Percentiles rank a stretch among this genome's conserved stretches.
These are phyloP conservation scores for Tetanocera ferruginea DNA, from an alignment of 2,888 invertebrate species.

Conservation along the genomic window DNA sequence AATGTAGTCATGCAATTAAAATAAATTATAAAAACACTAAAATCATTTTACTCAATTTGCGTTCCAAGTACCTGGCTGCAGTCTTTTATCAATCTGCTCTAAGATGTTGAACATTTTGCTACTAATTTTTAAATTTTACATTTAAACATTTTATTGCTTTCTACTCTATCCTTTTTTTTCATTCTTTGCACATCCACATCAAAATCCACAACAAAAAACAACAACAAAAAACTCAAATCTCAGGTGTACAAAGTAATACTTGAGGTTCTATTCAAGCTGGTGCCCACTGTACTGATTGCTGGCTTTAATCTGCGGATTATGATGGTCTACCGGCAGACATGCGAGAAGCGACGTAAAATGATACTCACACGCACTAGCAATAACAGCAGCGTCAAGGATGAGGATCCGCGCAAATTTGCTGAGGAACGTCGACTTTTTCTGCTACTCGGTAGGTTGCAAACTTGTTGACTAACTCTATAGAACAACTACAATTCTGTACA, in stretches of 20 bases:
- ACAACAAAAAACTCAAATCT: neutral
- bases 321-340: constrained; percentile 77
- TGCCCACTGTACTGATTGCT: constrained; percentile 77
- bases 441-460: constrained; percentile 70
- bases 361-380: constrained; percentile 73
- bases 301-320: constrained; percentile 78
- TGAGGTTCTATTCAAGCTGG: constrained; percentile 77
- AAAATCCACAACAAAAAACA: too few species aligned
- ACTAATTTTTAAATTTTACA: too few species aligned
- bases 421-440: constrained; percentile 78
- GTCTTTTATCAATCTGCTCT: too few species aligned
- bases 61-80: too few species aligned
- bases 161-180: too few species aligned
- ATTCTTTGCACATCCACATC: too few species aligned
- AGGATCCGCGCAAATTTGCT: constrained; percentile 77
- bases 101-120: too few species aligned
- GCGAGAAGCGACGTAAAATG: constrained; percentile 77
- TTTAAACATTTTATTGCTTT: too few species aligned
- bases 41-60: too few species aligned
- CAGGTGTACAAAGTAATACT: constrained; percentile 75
- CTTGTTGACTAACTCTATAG: neutral
- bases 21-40: too few species aligned
- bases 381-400: constrained; percentile 72
- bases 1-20: too few species aligned
- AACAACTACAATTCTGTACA: neutral